Conservation (phyloP, 2,113 vertebrate species). For the Brachirus orientalis region DNA sequence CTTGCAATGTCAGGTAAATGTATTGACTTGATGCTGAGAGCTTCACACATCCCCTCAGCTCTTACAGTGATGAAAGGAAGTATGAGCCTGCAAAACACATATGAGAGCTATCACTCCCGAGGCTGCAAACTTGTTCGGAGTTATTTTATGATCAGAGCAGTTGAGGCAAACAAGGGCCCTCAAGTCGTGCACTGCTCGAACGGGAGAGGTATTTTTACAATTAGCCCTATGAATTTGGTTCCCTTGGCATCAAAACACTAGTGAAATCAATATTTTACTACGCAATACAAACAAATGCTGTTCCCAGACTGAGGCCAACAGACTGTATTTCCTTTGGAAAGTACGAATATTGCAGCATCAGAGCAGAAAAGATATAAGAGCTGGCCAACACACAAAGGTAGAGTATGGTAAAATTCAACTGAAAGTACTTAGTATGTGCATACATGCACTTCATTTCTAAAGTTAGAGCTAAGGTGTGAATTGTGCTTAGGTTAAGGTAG, state of each 20-base stretch:
- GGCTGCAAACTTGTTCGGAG: constrained; percentile 73
- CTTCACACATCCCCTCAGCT: constrained; percentile 68
- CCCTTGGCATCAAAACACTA: constrained; percentile 68
- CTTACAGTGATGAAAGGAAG: constrained; percentile 85
- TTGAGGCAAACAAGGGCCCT: constrained; percentile 81
- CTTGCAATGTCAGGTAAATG: constrained; percentile 13
- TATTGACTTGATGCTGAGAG: constrained; percentile 16
- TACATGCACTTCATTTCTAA: too few relatives aligned
- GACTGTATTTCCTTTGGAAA: constrained; percentile 25
- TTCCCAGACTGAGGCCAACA: constrained; percentile 14
- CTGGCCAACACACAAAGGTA: not conserved
- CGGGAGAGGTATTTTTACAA: constrained; percentile 76
- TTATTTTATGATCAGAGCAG: constrained; percentile 77
- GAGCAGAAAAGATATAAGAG: not conserved
- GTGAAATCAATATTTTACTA: constrained; percentile 69
- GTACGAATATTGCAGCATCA: constrained; percentile 13
- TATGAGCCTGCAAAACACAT: constrained; percentile 83
- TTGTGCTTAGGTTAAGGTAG: too few relatives aligned
- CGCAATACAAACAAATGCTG: constrained; percentile 45
- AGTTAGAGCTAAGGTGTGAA: too few relatives aligned
- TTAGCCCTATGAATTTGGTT: constrained; percentile 74
- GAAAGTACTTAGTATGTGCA: not conserved
- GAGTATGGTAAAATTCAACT: not conserved
- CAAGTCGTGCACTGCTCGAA: constrained; percentile 69
- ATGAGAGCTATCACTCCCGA: constrained; percentile 67